Evolutionary conservation across 2,113 vertebrate genomes (phyloP).

Genomic region (Lipophrys pholis): DNA sequence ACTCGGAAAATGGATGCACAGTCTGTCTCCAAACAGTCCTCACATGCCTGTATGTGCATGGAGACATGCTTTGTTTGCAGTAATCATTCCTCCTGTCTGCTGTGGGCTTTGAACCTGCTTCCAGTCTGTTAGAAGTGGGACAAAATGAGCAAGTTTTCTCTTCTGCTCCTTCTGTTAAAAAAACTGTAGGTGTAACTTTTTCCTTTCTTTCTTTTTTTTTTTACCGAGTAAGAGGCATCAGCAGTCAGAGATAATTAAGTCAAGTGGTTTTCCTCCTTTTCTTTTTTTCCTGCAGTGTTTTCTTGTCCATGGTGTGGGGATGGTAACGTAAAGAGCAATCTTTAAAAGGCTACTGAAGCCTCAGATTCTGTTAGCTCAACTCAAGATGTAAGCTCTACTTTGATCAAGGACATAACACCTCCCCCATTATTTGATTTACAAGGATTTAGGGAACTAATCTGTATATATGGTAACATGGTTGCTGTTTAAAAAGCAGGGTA

Average conservation of each 20-base stretch:
- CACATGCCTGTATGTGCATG: background rate
- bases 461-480: background rate
- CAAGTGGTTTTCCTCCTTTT: background rate
- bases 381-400: background rate
- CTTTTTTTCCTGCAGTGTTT: background rate
- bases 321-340: background rate
- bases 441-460: background rate
- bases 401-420: constrained; percentile 1
- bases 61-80: background rate
- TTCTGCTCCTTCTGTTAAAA: too few relatives aligned
- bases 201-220: too few relatives aligned
- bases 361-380: background rate
- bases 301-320: background rate
- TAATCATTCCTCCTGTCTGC: background rate
- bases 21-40: background rate
- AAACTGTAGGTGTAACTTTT: too few relatives aligned
- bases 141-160: background rate
- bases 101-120: background rate
- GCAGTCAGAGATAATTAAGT: background rate
- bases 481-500: background rate
- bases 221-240: background rate
- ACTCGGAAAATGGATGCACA: background rate
- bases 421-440: background rate
- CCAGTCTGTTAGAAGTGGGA: background rate
- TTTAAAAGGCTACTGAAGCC: background rate